Evolutionary conservation across 1,140 invertebrate genomes (phyloP).

Genomic region (Hyles vespertilio): DNA sequence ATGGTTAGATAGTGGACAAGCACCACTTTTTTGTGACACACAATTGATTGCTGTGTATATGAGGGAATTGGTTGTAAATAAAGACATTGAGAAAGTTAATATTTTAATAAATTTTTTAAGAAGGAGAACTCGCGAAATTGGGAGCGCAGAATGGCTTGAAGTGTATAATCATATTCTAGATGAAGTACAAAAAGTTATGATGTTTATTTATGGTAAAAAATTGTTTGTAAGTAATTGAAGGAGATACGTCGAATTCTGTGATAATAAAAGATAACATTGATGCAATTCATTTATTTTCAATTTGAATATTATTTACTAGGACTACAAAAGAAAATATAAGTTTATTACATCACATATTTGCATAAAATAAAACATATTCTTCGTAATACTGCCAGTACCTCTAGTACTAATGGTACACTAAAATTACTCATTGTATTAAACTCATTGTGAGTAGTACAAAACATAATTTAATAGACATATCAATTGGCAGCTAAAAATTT

Average conservation of each 20-base stretch:
- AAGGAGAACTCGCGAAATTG: slow-evolving; percentile 46
- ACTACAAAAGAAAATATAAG: slow-evolving; percentile 11
- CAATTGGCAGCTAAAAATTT: no score
- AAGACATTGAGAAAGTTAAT: slow-evolving; percentile 62
- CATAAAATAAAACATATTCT: slow-evolving; percentile 1
- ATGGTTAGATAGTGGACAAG: slow-evolving; percentile 69
- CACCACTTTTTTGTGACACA: slow-evolving; percentile 70
- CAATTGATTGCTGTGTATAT: slow-evolving; percentile 66
- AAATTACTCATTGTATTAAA: no score
- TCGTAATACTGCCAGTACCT: slow-evolving; percentile 10
- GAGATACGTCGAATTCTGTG: no score
- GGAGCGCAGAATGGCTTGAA: slow-evolving; percentile 47
- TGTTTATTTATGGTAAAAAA: slow-evolving; percentile 64
- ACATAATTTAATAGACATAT: no score
- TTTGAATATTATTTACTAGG: slow-evolving; percentile 6
- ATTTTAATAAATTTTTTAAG: slow-evolving; percentile 58
- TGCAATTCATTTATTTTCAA: slow-evolving; percentile 5
- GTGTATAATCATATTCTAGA: slow-evolving; percentile 48
- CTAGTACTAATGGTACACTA: not conserved
- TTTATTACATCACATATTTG: not conserved
- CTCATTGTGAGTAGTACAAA: no score
- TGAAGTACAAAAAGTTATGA: slow-evolving; percentile 65
- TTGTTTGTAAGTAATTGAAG: slow-evolving; percentile 18
- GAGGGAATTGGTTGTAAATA: slow-evolving; percentile 59
- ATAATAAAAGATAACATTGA: not conserved